Conservation (phyloP, 2,113 vertebrate species). For the Brienomyrus longianalis region DNA sequence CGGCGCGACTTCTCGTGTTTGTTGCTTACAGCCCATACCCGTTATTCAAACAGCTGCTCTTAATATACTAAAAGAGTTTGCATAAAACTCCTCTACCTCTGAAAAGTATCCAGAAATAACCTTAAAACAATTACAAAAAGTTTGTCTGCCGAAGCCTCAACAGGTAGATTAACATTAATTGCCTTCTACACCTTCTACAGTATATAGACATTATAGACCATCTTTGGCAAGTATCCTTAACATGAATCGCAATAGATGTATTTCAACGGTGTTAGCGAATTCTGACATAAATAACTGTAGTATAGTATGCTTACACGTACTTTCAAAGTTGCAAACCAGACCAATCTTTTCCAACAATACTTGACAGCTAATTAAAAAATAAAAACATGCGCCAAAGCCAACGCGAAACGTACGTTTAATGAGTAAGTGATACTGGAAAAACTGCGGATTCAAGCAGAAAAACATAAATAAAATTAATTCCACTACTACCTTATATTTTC, state of each 20-base stretch:
- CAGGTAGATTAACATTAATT: background rate
- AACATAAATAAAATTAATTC: background rate
- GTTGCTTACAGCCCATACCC: background rate
- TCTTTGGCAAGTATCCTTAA: background rate
- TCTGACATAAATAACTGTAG: background rate
- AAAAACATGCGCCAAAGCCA: background rate
- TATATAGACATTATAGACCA: background rate
- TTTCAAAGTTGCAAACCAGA: background rate
- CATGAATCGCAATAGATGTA: background rate
- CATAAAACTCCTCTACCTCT: background rate
- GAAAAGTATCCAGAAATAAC: background rate
- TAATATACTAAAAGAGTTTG: background rate
- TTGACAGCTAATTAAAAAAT: conserved; percentile 1
- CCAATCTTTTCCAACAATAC: background rate
- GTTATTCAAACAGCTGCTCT: background rate
- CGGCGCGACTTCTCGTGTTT: background rate
- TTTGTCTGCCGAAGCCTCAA: background rate
- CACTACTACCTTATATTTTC: conserved; percentile 33
- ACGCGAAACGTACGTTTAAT: background rate
- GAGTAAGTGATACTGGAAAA: background rate
- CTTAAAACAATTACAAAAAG: background rate
- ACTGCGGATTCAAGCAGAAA: background rate
- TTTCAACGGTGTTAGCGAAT: background rate
- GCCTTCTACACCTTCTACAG: no score
- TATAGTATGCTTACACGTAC: background rate